Evolutionary conservation across 1,140 invertebrate species (phyloP), one percentile per base, ranked within the genome.

Genomic region (Drosophila mauritiana): DNA sequence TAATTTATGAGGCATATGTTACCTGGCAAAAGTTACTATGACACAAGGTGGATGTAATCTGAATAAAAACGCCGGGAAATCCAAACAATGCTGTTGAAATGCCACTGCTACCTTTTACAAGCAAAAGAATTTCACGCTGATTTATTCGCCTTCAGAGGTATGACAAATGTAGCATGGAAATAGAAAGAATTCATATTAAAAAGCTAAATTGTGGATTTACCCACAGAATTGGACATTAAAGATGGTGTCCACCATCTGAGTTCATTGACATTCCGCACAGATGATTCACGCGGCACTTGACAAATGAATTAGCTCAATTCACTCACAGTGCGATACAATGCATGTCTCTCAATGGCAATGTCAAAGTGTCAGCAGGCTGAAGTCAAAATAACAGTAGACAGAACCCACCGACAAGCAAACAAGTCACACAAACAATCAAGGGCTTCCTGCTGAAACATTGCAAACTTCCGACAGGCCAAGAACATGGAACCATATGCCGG

Each of bases 401-500:
- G 59, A 65, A 63, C 61, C 36, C 64, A 45, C 46, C 40, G 73
- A 64, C 54, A 46, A 75, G 31, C 70, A 69, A 68, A 63, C 72
- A 73, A 78, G 49, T 59, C 57, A 79, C 48, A 85, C 81, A 86
- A 67, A 88, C 79, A 88, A 80, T 83, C 84, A 80, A 70, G 73
- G 76, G 73, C 77, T 89, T 89, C 84, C 84, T 89, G 84, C 78
- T 89, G 77, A 89, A 89, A 89, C 84, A 89, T 89, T 84, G 84
- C 84, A 89, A 89, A 80, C 84, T 89, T 89, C 84, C 84, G 84
- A 84, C 84, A 80, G 72, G 62, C 85, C 65, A 76, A 79, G 69
- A 65, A 76, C 65, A 76, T 58, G 74, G 63, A 79, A 86, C 79
- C 83, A 86, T 86, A 88, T 86, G 83, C 74, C 78, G 40, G 74